These are phyloP conservation scores for Drosophila longiperda DNA, from an alignment of 2,888 invertebrate species.

Conservation along the genomic window DNA sequence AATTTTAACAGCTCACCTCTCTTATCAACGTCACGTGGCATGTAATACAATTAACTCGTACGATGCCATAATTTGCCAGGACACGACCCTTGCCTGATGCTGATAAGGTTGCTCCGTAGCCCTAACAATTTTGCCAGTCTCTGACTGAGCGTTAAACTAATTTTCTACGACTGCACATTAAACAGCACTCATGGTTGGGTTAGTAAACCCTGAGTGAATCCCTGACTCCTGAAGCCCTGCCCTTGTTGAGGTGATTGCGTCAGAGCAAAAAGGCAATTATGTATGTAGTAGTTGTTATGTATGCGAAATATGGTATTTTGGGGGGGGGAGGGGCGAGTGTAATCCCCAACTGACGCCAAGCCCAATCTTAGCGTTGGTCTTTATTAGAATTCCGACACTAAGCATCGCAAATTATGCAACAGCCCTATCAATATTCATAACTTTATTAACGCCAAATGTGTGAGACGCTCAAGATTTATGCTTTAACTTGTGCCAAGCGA, in stretches of 20 bases:
- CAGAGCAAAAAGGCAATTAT: slow-evolving; percentile 49
- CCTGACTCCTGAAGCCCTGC: no score
- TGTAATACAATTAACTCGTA: slow-evolving; percentile 72
- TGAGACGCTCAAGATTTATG: slow-evolving; percentile 55
- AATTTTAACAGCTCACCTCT: slow-evolving; percentile 18
- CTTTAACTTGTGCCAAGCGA: slow-evolving; percentile 28
- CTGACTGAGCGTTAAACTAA: slow-evolving; percentile 66
- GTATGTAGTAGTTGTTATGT: slow-evolving; percentile 45
- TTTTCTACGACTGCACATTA: slow-evolving; percentile 74
- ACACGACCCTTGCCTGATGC: slow-evolving; percentile 44
- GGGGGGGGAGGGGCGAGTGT: slow-evolving; percentile 11
- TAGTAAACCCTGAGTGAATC: background rate
- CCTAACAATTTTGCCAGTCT: slow-evolving; percentile 39
- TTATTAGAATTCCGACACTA: slow-evolving; percentile 54
- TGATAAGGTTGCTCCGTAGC: slow-evolving; percentile 44
- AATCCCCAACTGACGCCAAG: slow-evolving; percentile 70
- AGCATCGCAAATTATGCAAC: slow-evolving; percentile 54
- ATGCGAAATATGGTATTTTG: background rate
- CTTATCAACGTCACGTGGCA: slow-evolving; percentile 58
- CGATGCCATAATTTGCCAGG: slow-evolving; percentile 63
- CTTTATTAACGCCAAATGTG: slow-evolving; percentile 47
- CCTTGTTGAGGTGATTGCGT: slow-evolving; percentile 33
- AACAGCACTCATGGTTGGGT: slow-evolving; percentile 54
- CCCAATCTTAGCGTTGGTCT: slow-evolving; percentile 60
- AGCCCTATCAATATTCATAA: slow-evolving; percentile 75